Evolutionary conservation across 2,888 invertebrate species (phyloP).

Genomic region (Oxyteleia sp.): DNA sequence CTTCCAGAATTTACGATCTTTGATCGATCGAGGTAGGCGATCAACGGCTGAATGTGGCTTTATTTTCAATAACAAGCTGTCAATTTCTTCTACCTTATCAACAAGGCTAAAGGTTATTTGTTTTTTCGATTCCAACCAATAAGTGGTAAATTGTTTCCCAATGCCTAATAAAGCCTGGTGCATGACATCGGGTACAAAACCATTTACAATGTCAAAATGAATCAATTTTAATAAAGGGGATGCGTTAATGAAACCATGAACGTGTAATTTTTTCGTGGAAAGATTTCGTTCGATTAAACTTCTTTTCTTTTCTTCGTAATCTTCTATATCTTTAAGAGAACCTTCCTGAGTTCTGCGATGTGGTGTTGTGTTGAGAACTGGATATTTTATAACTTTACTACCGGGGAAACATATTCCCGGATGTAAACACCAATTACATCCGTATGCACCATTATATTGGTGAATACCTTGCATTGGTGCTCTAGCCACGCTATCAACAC

Average conservation of each 20-base stretch:
- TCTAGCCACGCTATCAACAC: slow-evolving; percentile 61
- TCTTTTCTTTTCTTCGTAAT: neutral
- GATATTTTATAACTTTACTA: slow-evolving; percentile 2
- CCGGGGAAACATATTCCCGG: slow-evolving; percentile 3
- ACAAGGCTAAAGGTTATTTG: neutral
- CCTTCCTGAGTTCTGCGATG: neutral
- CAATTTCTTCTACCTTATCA: slow-evolving; percentile 5
- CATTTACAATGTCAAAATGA: neutral
- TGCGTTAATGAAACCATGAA: slow-evolving; percentile 28
- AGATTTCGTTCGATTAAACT: neutral
- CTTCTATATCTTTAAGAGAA: neutral
- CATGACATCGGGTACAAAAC: slow-evolving; percentile 58
- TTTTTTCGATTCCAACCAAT: slow-evolving; percentile 35
- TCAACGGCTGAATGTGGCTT: slow-evolving; percentile 18
- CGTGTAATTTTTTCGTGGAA: neutral
- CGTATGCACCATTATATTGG: slow-evolving; percentile 17
- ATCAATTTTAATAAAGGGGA: slow-evolving; percentile 32
- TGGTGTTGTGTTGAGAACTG: neutral
- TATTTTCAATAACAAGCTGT: slow-evolving; percentile 3
- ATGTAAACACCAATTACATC: slow-evolving; percentile 29
- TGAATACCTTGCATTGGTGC: neutral
- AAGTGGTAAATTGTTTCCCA: slow-evolving; percentile 25
- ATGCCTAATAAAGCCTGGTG: slow-evolving; percentile 44
- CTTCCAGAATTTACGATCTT: slow-evolving; percentile 24
- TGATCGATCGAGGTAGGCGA: slow-evolving; percentile 24